Base-by-base conservation (phyloP, 2,113 vertebrate species). In the Ariopsis seemanni region DNA sequence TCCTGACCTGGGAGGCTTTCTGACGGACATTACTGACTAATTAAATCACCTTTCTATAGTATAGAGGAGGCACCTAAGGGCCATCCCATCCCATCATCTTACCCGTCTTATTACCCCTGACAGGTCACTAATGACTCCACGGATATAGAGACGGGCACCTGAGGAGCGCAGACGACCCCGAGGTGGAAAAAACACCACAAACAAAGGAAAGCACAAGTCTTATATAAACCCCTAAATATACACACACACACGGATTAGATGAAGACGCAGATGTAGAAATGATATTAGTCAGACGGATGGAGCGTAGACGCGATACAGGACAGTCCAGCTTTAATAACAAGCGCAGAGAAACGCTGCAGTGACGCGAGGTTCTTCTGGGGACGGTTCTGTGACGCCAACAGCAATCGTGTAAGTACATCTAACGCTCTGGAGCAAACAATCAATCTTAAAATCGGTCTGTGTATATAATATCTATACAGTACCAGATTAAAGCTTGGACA, bases 41-140 rank as follows among this genome's bases (percentile, higher is more conserved):
- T 91, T 82, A 67, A 86, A 90, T 86, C 83, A 89, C 82, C 30
- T 65, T 80, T 87, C 50, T 67, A 10, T 18, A 63, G 86, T 67
- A 8, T 18, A 63, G 86, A 86, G 2, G 27, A 50, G 75, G 52
- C 67, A 42, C 81, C 50, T 84, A 69, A 34, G 86, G 77, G 62
- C 53, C 65, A 5, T 50, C 42, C n/a, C 25, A 83, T 65, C 57
- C 27, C 78, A 53, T 58, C 63, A 52, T 55, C 57, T 55, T 30
- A 7, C 27, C 67, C 57, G 2, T 34, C n/a, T 48, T 5, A 55
- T 75, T 65, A 57, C 75, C 81, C 62, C 84, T 75, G 58, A 55
- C 53, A 82, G 50, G 62, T 79, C 86, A 82, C 83, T 88, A 88
- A 60, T 48, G 81, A 27, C 75, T 72, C 78, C 65, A 74, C 25